A percentile compares a stretch with the other conserved stretches of the same genome.
phyloP scores from a whole-genome alignment of 2,888 invertebrate species.

The Spilosoma lubricipeda region DNA sequence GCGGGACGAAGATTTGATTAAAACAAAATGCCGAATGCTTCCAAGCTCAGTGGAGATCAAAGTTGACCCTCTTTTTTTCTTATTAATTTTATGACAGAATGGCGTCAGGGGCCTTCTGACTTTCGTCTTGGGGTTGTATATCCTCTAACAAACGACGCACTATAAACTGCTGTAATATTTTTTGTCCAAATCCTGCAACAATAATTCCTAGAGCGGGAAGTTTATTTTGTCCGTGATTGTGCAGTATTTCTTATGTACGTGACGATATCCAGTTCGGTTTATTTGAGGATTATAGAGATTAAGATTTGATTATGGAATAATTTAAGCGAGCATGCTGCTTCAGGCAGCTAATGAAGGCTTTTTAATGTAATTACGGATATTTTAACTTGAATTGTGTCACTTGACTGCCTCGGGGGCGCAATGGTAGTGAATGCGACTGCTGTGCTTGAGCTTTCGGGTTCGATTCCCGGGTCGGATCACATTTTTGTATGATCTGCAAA shows the following conservation, averaged over 20 bases:
- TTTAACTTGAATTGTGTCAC: too few species aligned
- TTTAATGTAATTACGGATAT: too few species aligned
- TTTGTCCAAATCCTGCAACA: conserved; percentile 14
- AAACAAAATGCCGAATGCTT: conserved; percentile 21
- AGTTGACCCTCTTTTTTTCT: conserved; percentile 23
- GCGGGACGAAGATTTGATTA: conserved; percentile 22
- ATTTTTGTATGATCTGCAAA: too few species aligned
- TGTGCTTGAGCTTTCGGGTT: too few species aligned
- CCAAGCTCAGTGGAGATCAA: conserved; percentile 16
- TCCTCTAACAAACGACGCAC: conserved; percentile 15
- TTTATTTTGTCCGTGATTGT: conserved; percentile 7
- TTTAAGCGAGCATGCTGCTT: background rate
- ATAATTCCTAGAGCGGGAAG: conserved; percentile 21
- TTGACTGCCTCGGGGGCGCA: too few species aligned
- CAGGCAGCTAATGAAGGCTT: background rate
- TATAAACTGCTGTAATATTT: conserved; percentile 11
- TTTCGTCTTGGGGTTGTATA: conserved; percentile 9
- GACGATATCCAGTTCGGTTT: conserved; percentile 3
- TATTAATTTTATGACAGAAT: conserved; percentile 26
- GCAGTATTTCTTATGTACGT: background rate
- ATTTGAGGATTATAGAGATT: background rate
- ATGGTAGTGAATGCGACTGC: too few species aligned
- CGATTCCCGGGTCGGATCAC: too few species aligned
- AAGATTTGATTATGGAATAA: background rate
- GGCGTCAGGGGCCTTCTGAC: conserved; percentile 9